Evolutionary conservation across 2,113 vertebrate species (phyloP).

Genomic region (Chaetops frenatus): DNA sequence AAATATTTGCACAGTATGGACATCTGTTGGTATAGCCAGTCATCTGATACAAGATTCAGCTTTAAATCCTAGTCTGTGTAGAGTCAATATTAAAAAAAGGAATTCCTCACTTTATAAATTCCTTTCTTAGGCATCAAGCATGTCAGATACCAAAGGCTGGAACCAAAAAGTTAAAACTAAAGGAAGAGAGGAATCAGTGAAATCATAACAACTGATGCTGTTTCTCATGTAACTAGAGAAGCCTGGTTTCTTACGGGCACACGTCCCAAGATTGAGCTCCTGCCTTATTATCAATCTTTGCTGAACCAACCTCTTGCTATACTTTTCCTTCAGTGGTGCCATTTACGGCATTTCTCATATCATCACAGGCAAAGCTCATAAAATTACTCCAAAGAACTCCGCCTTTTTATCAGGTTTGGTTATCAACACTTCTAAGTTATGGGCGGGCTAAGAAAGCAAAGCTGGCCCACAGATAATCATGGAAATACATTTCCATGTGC

Average conservation of each 20-base stretch:
- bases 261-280: neutral
- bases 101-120: neutral
- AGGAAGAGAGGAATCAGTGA: neutral
- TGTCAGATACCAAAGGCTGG: neutral
- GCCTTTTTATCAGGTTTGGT: neutral
- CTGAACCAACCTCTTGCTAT: neutral
- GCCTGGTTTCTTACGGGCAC: neutral
- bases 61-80: neutral
- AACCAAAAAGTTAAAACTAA: neutral
- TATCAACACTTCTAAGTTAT: neutral
- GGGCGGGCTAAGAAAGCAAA: neutral
- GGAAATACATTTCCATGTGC: neutral
- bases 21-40: constrained; percentile 41
- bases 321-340: neutral
- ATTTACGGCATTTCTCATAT: neutral
- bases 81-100: neutral
- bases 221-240: neutral
- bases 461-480: neutral
- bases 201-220: neutral
- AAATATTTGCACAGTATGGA: constrained; percentile 59
- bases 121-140: neutral
- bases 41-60: neutral
- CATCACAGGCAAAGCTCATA: neutral
- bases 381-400: neutral
- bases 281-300: neutral